A percentile compares a stretch with the other conserved stretches of the same genome.
These are phyloP conservation scores for Meloidogyne hapla DNA, from an alignment of 1,140 invertebrate species.

Conservation along the genomic window DNA sequence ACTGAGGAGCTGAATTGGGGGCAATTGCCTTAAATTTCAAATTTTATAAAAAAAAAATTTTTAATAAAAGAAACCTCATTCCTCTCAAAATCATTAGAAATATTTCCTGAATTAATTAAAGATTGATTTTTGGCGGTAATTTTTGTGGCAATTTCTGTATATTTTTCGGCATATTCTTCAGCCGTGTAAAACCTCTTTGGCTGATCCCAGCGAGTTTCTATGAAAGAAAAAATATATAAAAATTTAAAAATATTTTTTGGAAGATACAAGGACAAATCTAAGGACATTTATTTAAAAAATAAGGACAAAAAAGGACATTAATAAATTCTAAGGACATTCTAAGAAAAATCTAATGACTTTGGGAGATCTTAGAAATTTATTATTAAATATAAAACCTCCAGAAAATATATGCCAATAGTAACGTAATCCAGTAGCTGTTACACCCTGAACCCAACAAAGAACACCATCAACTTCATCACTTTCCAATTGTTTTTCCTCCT, in stretches of 20 bases:
- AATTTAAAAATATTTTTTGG: too few relatives aligned
- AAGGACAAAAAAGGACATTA: too few relatives aligned
- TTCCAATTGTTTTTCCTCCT: slow-evolving; percentile 53
- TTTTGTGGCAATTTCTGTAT: slow-evolving; percentile 25
- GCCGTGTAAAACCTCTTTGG: slow-evolving; percentile 62
- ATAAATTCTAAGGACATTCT: neutral
- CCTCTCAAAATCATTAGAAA: neutral
- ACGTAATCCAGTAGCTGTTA: slow-evolving; percentile 72
- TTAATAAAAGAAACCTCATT: neutral
- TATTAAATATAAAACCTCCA: slow-evolving; percentile 69
- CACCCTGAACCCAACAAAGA: slow-evolving; percentile 72
- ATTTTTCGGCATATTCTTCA: slow-evolving; percentile 55
- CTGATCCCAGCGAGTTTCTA: slow-evolving; percentile 64
- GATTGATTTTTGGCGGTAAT: neutral
- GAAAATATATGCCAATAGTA: slow-evolving; percentile 80
- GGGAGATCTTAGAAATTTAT: too few relatives aligned
- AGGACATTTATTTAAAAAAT: too few relatives aligned
- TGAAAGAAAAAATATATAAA: slow-evolving; percentile 4
- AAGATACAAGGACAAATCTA: too few relatives aligned
- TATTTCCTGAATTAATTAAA: neutral
- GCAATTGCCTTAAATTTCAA: neutral
- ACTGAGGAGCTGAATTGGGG: neutral
- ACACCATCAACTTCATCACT: slow-evolving; percentile 61
- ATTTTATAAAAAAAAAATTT: neutral
- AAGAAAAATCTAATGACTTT: slow-evolving; percentile 1